A percentile compares a stretch with the other conserved stretches of the same genome.
Evolutionary conservation across 2,888 invertebrate genomes (phyloP).

Genomic region (Zygaena filipendulae): DNA sequence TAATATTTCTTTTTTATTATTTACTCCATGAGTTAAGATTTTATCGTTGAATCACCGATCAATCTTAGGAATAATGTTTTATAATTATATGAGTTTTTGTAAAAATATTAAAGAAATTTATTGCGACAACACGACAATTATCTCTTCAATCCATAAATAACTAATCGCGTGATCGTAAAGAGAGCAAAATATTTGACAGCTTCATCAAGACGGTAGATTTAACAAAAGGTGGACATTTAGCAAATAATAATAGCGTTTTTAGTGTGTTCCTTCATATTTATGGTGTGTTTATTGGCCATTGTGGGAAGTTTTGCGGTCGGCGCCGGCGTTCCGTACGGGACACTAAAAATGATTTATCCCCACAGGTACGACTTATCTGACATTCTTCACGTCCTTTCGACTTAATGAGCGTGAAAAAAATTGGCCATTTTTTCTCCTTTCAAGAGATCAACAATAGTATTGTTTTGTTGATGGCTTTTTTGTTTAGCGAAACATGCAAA

Average conservation of each 20-base stretch:
- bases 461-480: slow-evolving; percentile 22
- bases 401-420: slow-evolving; percentile 45
- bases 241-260: slow-evolving; percentile 58
- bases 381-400: slow-evolving; percentile 39
- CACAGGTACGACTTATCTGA: slow-evolving; percentile 28
- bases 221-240: slow-evolving; percentile 58
- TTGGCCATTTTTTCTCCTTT: slow-evolving; percentile 21
- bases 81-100: too few species aligned
- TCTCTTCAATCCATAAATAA: slow-evolving; percentile 32
- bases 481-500: slow-evolving; percentile 23
- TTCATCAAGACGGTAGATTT: slow-evolving; percentile 36
- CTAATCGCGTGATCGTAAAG: slow-evolving; percentile 20
- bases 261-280: slow-evolving; percentile 59
- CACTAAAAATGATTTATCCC: slow-evolving; percentile 57
- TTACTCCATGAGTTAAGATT: too few species aligned
- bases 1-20: too few species aligned
- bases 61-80: too few species aligned
- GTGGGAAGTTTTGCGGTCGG: slow-evolving; percentile 36
- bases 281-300: slow-evolving; percentile 64
- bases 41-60: too few species aligned
- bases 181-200: slow-evolving; percentile 42
- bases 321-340: slow-evolving; percentile 33
- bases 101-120: too few species aligned
- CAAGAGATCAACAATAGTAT: not conserved
- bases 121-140: slow-evolving; percentile 15